Base-by-base conservation (phyloP, 2,888 invertebrate species). In the Lycaena phlaeas region DNA sequence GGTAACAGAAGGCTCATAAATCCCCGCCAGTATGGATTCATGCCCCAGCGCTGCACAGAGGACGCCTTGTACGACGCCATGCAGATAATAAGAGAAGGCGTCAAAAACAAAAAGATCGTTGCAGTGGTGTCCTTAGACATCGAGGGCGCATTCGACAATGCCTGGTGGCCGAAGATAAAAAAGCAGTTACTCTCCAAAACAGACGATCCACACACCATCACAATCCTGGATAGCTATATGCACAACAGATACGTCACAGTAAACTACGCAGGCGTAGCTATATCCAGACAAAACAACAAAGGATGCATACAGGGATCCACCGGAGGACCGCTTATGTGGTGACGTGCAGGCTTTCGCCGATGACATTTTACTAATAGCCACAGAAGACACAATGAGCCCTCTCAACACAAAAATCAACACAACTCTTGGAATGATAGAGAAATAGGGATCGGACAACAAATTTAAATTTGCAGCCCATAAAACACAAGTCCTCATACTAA, bases 41-140 rank as follows among this genome's bases (percentile, higher is more conserved):
- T 4, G 11, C 11, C 27, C 27, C 28, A 28, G 7, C 11, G 12
- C 11, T 12, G 28, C 28, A 28, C 28, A 7, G 28, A 28, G 6
- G 28, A 28, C 12, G 28, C 28, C 28, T 12, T 28, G 6, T 28
- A 28, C 6, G 28, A 28, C 14, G 11, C 11, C 10, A 4, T 28
- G 6, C 12, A 17, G 11, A 1, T 17, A 4, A 39, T 39, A 7
- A 14, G 14, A 7, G 27, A 30, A 14, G 15, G 9, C 6, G 9
- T 27, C 1, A 7, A 27, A 5, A 22, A 36, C 5, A 39, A 39
- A 26, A 25, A 42, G 15, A 31, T 44, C 1, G 36, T 42, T 5
- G 25, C 40, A 2, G 7, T 45, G 2, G 29, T 48, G 1, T 48
- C 41, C 2, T 25, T 39, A n/a, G 39, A 39, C 14, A 39, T 39